A percentile compares a stretch with the other conserved stretches of the same genome.
Evolutionary conservation across 1,140 invertebrate genomes (phyloP).

Genomic region (Papilio dardanus): DNA sequence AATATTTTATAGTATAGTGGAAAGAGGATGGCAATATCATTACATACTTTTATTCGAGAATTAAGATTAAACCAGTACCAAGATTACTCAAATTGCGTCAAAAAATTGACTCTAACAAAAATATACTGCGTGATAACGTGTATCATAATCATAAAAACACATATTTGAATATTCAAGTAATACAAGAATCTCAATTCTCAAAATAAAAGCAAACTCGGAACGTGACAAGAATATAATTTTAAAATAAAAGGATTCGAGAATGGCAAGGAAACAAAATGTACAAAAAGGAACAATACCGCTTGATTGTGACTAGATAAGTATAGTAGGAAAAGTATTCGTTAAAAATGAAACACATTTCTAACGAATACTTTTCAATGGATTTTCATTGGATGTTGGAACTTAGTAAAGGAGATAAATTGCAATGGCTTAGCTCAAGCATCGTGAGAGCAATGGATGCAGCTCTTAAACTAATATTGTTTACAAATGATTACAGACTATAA

Average conservation of each 20-base stretch:
- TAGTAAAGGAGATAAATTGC: neutral
- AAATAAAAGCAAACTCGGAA: neutral
- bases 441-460: neutral
- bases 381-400: neutral
- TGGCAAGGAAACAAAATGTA: slow-evolving; percentile 4
- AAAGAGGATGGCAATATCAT: no score
- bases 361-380: slow-evolving; percentile 7
- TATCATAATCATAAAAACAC: neutral
- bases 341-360: no score
- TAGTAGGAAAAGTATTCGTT: no score
- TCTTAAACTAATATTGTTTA: neutral
- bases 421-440: neutral
- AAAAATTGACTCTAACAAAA: neutral
- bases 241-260: slow-evolving; percentile 4
- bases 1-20: neutral
- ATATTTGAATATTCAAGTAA: neutral
- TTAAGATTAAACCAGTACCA: no score
- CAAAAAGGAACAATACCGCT: neutral
- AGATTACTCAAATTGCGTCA: no score
- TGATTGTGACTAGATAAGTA: neutral
- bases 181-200: neutral
- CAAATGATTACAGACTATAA: neutral
- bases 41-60: no score
- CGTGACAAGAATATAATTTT: slow-evolving; percentile 4
- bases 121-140: neutral